phyloP scores from a whole-genome alignment of 1,140 invertebrate genomes.

The Sitophilus oryzae region DNA sequence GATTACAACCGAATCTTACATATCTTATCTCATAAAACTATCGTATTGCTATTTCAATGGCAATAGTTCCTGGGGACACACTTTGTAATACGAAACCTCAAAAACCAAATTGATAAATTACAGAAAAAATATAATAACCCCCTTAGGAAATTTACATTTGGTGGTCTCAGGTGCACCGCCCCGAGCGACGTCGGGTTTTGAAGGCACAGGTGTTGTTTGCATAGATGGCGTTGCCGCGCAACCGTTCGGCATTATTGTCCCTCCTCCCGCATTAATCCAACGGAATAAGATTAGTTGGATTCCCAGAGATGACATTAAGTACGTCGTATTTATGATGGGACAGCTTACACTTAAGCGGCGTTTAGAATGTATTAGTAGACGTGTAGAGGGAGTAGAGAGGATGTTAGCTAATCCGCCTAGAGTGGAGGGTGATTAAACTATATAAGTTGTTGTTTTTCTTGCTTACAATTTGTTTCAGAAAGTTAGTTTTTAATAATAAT shows the following conservation, averaged over 20 bases:
- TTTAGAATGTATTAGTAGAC: not conserved
- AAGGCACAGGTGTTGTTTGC: slow-evolving; percentile 22
- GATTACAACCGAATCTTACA: not conserved
- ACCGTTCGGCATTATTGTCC: slow-evolving; percentile 16
- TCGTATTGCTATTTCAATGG: not conserved
- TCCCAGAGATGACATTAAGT: slow-evolving; percentile 1
- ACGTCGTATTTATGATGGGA: slow-evolving; percentile 6
- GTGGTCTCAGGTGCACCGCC: slow-evolving; percentile 17
- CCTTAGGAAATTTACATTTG: slow-evolving; percentile 5
- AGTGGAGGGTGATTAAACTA: not conserved
- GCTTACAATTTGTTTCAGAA: no score
- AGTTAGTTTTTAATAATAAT: no score
- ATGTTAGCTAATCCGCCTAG: not conserved
- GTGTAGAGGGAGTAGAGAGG: not conserved
- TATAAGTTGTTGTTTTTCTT: no score
- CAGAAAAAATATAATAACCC: slow-evolving; percentile 2
- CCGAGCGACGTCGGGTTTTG: slow-evolving; percentile 4
- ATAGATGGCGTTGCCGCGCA: slow-evolving; percentile 23
- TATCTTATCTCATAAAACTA: not conserved
- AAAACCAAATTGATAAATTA: not conserved
- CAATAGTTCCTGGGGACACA: not conserved
- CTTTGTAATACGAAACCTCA: not conserved
- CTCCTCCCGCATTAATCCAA: slow-evolving; percentile 19
- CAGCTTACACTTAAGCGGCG: not conserved
- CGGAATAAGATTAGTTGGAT: slow-evolving; percentile 23